Conservation (phyloP, 2,113 vertebrate species). For the Dipodomys ordii region DNA sequence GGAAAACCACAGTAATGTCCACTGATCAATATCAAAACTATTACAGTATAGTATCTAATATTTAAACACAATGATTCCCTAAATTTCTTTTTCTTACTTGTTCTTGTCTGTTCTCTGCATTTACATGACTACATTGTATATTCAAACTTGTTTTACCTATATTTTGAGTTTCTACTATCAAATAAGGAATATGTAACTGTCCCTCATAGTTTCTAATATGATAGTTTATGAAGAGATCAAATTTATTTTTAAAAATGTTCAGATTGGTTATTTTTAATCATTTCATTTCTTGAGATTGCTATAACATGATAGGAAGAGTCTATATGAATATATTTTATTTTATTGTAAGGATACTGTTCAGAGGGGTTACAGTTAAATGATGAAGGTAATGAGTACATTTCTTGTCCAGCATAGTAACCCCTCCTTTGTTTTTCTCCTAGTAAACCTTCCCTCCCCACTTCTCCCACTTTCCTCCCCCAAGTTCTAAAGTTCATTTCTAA, state of each 20-base stretch:
- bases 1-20: neutral
- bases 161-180: neutral
- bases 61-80: neutral
- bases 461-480: too few relatives aligned
- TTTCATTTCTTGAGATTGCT: neutral
- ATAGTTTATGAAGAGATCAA: neutral
- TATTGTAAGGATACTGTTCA: too few relatives aligned
- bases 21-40: too few relatives aligned
- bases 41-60: neutral
- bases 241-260: neutral
- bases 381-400: too few relatives aligned
- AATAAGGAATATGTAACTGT: neutral
- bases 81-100: neutral
- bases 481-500: too few relatives aligned
- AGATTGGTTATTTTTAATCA: neutral
- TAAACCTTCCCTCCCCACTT: too few relatives aligned
- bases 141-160: neutral
- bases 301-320: neutral
- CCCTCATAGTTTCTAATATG: neutral
- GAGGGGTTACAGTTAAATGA: too few relatives aligned
- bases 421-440: too few relatives aligned
- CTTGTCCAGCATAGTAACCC: too few relatives aligned
- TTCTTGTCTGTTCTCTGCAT: neutral
- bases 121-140: neutral
- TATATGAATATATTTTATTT: neutral